Evolutionary conservation across 2,888 invertebrate species (phyloP).

Genomic region (Sarcophaga rosellei): DNA sequence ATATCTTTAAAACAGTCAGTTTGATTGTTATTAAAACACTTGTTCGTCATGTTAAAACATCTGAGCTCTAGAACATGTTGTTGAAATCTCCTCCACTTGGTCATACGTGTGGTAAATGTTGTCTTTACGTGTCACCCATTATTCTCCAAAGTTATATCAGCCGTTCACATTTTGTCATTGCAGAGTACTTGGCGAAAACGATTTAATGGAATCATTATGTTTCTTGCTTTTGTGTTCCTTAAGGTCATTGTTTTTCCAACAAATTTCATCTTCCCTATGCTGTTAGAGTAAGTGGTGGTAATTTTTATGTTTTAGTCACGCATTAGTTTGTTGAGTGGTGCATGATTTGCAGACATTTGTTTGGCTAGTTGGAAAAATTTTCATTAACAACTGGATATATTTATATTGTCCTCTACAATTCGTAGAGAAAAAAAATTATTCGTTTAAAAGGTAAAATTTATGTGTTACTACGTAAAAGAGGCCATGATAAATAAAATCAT

Average conservation of each 20-base stretch:
- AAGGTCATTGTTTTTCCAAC: constrained; percentile 34
- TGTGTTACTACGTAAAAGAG: too few relatives aligned
- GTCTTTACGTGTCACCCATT: constrained; percentile 78
- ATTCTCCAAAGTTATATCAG: constrained; percentile 68
- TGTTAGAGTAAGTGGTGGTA: neutral
- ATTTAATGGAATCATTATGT: constrained; percentile 26
- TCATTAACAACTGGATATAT: constrained; percentile 73
- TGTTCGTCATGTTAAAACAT: constrained; percentile 76
- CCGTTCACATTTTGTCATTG: constrained; percentile 15
- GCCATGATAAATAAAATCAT: too few relatives aligned
- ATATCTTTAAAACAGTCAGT: constrained; percentile 9
- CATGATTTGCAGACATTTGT: constrained; percentile 5
- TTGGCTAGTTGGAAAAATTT: constrained; percentile 5
- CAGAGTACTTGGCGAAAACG: constrained; percentile 30
- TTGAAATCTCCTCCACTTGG: constrained; percentile 55
- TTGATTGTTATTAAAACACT: constrained; percentile 78
- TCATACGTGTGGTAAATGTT: constrained; percentile 73
- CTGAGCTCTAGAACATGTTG: constrained; percentile 72
- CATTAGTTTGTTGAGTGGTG: constrained; percentile 46
- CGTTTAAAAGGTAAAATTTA: too few relatives aligned
- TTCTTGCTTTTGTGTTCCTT: constrained; percentile 39
- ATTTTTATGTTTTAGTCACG: constrained; percentile 61
- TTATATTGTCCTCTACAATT: neutral
- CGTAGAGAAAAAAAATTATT: too few relatives aligned
- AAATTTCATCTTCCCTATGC: too few relatives aligned